A percentile compares a stretch with the other conserved stretches of the same genome.
phyloP scores from a whole-genome alignment of 2,888 invertebrate genomes.

The Lasioglossum vierecki region DNA sequence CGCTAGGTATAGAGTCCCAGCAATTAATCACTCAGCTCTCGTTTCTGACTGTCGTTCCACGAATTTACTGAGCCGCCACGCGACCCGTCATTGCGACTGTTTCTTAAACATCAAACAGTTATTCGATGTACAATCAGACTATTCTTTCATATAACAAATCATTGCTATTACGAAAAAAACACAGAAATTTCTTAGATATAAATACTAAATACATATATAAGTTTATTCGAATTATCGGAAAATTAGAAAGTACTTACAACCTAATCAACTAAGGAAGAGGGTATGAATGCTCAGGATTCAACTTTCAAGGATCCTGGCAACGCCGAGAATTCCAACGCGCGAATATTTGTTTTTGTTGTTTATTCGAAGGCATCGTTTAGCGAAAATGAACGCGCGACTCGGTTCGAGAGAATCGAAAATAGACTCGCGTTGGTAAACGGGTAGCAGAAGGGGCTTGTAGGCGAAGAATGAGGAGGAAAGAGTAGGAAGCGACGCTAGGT shows the following conservation, averaged over 20 bases:
- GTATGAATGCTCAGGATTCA: not conserved
- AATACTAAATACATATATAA: no score
- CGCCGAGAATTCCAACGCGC: not conserved
- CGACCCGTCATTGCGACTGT: no score
- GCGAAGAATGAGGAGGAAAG: not conserved
- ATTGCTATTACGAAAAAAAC: no score
- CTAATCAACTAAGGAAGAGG: no score
- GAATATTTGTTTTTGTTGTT: not conserved
- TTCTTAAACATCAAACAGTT: no score
- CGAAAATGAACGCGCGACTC: not conserved
- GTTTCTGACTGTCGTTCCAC: not conserved
- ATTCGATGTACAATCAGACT: no score
- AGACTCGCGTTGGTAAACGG: slow-evolving; percentile 8
- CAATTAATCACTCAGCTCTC: not conserved
- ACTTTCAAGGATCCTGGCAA: no score
- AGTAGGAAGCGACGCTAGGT: slow-evolving; percentile 1
- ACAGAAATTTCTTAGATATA: no score
- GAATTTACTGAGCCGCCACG: not conserved
- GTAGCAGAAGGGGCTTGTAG: not conserved
- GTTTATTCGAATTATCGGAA: no score
- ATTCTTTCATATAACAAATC: no score
- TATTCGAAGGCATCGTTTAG: not conserved
- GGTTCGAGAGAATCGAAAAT: slow-evolving; percentile 31
- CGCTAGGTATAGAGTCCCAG: not conserved
- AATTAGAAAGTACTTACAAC: no score